These are phyloP conservation scores for Chrysocyon brachyurus DNA, from an alignment of 2,797 vertebrate species.

Conservation along the genomic window DNA sequence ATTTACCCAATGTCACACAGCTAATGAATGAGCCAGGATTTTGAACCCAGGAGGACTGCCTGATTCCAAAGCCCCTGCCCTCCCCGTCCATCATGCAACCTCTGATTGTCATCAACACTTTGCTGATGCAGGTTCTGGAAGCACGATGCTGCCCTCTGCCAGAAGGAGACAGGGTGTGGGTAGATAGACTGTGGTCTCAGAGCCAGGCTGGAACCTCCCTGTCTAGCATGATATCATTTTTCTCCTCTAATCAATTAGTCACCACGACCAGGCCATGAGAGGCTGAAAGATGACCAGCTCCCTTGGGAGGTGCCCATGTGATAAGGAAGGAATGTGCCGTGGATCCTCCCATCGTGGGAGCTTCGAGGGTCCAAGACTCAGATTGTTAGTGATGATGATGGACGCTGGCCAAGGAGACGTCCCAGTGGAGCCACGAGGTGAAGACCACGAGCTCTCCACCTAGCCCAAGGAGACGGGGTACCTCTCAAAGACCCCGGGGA, in stretches of 20 bases:
- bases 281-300: not conserved
- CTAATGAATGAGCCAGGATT: not conserved
- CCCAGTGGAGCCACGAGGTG: accelerated
- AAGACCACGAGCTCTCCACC: not conserved
- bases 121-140: not conserved
- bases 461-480: not conserved
- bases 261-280: not conserved
- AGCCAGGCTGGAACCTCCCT: not conserved
- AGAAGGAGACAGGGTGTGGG: not conserved
- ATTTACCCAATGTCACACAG: not conserved
- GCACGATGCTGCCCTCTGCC: not conserved
- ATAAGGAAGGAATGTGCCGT: not conserved
- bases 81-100: accelerated
- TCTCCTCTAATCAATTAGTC: not conserved
- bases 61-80: not conserved
- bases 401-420: not conserved
- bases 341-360: accelerated
- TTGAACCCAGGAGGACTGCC: not conserved
- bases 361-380: not conserved
- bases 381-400: not conserved
- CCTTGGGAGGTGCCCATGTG: accelerated
- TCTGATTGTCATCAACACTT: not conserved
- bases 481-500: not conserved
- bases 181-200: accelerated
- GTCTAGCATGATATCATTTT: not conserved